Base-by-base conservation (phyloP, 2,888 invertebrate species). In the Laothoe populi region DNA sequence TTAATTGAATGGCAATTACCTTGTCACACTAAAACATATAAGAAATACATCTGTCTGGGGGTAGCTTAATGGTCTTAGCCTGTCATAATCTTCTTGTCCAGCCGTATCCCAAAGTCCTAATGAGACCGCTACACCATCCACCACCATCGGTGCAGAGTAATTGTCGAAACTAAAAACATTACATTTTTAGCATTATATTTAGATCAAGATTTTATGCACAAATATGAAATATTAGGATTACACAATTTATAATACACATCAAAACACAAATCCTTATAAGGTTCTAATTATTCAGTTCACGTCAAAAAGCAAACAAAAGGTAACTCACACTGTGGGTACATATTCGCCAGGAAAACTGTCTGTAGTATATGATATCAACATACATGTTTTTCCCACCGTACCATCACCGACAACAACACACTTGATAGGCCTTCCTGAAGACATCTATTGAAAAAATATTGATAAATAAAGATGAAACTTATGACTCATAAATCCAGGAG, bases 1-100 rank as follows among this genome's bases (percentile, higher is more conserved):
- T 2, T 7, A 38, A 49, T 58, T 24, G 31, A 31, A 31, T 1
- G n/a, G 8, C n/a, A 69, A 62, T 75, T 74, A 93, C 93, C 93
- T 93, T 77, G 99, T 99, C 73, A 99, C 98, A 93, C 99, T 99
- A 94, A 99, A 99, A 94, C 99, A 99, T 92, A 99, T 98, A 80
- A 99, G 96, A 94, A 99, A 99, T 70, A 99, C 99, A 93, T 99
- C 99, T 71, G 99, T 99, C 95, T 99, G 99, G 82, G 99, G 99
- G 90, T 99, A 99, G 74, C 98, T 98, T 69, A 99, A 94, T 46
- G 99, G 99, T 77, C 99, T 95, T 70, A 99, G 94, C 87, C 99
- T 95, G 87, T 99, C 99, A 84, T 99, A 99, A 86, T 99, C 98
- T 92, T 99, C 98, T 90, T 99, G 99, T 19, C 98, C 98, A 16